Evolutionary conservation across 2,888 invertebrate species (phyloP).

Genomic region (Melieria picta): DNA sequence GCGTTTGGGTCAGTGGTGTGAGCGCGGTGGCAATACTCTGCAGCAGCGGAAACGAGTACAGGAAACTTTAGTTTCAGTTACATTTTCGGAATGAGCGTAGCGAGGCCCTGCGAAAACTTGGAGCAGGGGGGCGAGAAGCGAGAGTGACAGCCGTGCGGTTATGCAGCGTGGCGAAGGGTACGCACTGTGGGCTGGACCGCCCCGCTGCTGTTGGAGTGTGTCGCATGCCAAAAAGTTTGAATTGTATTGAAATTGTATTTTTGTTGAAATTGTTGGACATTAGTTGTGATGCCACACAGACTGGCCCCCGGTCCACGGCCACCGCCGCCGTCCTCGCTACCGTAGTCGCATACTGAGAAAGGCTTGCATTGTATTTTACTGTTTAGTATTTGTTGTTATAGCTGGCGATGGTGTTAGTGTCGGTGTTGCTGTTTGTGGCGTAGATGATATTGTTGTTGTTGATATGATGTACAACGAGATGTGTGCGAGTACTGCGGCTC

Average conservation of each 20-base stretch:
- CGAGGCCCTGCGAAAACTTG: background rate
- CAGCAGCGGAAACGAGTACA: slow-evolving; percentile 55
- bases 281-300: background rate
- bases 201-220: too few relatives aligned
- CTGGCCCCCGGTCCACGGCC: background rate
- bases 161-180: slow-evolving; percentile 13
- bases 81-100: background rate
- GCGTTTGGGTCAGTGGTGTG: background rate
- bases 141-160: slow-evolving; percentile 52
- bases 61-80: slow-evolving; percentile 61
- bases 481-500: slow-evolving; percentile 22
- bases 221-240: slow-evolving; percentile 58
- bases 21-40: slow-evolving; percentile 13
- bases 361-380: slow-evolving; percentile 6
- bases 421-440: background rate
- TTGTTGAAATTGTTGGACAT: slow-evolving; percentile 54
- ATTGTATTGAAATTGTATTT: slow-evolving; percentile 63
- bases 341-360: slow-evolving; percentile 1
- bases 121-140: slow-evolving; percentile 25
- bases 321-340: background rate
- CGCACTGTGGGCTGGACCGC: background rate
- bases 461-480: background rate
- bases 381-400: slow-evolving; percentile 16
- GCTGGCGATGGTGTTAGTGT: slow-evolving; percentile 8
- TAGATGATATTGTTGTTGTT: slow-evolving; percentile 26